phyloP scores from a whole-genome alignment of 37 sponge, comb jelly and placozoan genomes.

The Aphrocallistes beatrix region DNA sequence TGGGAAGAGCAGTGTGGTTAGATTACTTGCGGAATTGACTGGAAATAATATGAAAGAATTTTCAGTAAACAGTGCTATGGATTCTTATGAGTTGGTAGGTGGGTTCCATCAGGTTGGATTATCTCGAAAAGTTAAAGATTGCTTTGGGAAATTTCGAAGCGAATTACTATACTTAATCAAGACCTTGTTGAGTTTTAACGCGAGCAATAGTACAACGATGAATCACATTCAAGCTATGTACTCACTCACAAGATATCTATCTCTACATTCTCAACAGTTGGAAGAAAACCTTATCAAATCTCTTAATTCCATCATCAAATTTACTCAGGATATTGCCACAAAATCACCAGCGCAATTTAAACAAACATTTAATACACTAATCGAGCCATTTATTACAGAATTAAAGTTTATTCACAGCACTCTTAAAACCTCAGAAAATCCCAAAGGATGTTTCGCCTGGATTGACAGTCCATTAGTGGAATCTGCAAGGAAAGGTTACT shows the following conservation, averaged over 20 bases:
- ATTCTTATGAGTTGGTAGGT: conserved; percentile 79
- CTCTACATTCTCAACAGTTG: too few relatives aligned
- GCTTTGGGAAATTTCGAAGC: background rate
- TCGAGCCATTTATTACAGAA: background rate
- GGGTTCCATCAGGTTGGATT: conserved; percentile 87
- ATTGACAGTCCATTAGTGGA: conserved; percentile 75
- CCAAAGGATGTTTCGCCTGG: conserved; percentile 76
- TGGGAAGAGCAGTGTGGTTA: conserved; percentile 66
- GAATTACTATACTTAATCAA: background rate
- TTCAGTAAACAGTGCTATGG: conserved; percentile 80
- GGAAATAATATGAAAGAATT: conserved; percentile 80
- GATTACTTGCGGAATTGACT: conserved; percentile 51
- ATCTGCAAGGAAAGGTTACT: conserved; percentile 68
- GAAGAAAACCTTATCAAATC: too few relatives aligned
- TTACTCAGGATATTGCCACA: too few relatives aligned
- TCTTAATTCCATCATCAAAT: too few relatives aligned
- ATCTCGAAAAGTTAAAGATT: background rate
- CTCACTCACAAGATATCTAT: too few relatives aligned
- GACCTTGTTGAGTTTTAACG: too few relatives aligned
- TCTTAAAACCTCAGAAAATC: background rate
- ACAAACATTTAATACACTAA: too few relatives aligned
- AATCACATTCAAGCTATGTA: too few relatives aligned
- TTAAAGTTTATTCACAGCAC: background rate
- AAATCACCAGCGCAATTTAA: too few relatives aligned
- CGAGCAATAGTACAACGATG: too few relatives aligned